Evolutionary conservation across 2,888 invertebrate genomes (phyloP).

Genomic region (Ichneumon xanthorius): DNA sequence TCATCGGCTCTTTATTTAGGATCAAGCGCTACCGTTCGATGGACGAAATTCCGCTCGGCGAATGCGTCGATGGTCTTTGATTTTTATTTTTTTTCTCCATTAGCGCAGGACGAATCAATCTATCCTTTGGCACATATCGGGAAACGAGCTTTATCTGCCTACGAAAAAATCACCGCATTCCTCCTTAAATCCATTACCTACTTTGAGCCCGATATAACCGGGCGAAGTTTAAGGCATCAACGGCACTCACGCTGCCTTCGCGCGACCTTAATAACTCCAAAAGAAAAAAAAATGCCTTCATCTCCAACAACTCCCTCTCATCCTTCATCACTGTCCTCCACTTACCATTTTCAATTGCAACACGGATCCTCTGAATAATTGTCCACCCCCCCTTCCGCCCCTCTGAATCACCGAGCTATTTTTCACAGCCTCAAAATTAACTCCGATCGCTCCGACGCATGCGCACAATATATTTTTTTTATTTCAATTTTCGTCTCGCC

Average conservation of each 20-base stretch:
- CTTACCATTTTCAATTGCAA: neutral
- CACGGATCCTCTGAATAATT: slow-evolving; percentile 47
- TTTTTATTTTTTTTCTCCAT: neutral
- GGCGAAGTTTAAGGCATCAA: no score
- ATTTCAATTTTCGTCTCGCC: slow-evolving; percentile 12
- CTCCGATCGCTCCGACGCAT: slow-evolving; percentile 39
- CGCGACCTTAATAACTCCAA: neutral
- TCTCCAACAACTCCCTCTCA: neutral
- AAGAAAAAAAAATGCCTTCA: neutral
- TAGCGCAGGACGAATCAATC: no score
- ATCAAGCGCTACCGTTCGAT: neutral
- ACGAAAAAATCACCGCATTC: neutral
- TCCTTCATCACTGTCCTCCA: neutral
- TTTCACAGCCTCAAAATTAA: slow-evolving; percentile 57
- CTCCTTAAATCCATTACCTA: neutral
- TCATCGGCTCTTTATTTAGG: slow-evolving; percentile 27
- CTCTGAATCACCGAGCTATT: slow-evolving; percentile 29
- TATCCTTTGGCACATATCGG: no score
- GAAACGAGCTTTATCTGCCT: neutral
- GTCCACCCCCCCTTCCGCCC: neutral
- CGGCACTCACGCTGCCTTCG: neutral
- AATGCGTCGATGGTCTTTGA: neutral
- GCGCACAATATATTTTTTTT: slow-evolving; percentile 34
- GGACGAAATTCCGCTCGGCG: neutral
- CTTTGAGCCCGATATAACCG: neutral